Percentiles rank a stretch among this genome's conserved stretches.
phyloP scores from a whole-genome alignment of 1,140 invertebrate genomes.

The Meteorus sp. region DNA sequence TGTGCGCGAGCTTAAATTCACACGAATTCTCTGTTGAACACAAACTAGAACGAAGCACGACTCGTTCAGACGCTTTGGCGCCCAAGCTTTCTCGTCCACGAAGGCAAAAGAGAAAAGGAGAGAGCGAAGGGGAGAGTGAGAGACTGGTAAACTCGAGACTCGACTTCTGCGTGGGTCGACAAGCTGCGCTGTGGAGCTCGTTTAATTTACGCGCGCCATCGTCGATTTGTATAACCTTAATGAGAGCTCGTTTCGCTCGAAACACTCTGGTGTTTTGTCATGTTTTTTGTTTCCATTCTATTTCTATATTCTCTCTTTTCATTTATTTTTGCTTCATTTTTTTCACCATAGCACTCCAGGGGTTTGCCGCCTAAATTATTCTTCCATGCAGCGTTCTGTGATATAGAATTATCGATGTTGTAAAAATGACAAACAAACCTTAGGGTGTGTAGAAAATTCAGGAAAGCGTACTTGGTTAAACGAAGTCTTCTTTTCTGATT shows the following conservation, averaged over 20 bases:
- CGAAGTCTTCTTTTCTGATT: no score
- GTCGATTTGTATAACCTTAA: slow-evolving; percentile 1
- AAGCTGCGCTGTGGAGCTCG: not conserved
- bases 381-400: no score
- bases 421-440: no score
- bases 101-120: not conserved
- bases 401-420: no score
- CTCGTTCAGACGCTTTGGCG: not conserved
- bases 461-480: no score
- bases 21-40: slow-evolving; percentile 4
- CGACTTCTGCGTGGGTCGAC: not conserved
- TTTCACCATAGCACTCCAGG: no score
- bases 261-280: no score
- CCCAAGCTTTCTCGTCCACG: not conserved
- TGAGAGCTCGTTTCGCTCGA: not conserved
- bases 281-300: no score
- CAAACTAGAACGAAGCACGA: not conserved
- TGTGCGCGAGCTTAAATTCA: slow-evolving; percentile 14
- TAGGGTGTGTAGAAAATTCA: no score
- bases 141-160: not conserved
- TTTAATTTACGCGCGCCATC: not conserved
- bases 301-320: no score
- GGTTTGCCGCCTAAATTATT: no score
- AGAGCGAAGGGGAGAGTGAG: not conserved
- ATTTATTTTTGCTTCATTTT: no score